Evolutionary conservation across 2,113 vertebrate genomes (phyloP).

Genomic region (Brachypodius melanocephalos): DNA sequence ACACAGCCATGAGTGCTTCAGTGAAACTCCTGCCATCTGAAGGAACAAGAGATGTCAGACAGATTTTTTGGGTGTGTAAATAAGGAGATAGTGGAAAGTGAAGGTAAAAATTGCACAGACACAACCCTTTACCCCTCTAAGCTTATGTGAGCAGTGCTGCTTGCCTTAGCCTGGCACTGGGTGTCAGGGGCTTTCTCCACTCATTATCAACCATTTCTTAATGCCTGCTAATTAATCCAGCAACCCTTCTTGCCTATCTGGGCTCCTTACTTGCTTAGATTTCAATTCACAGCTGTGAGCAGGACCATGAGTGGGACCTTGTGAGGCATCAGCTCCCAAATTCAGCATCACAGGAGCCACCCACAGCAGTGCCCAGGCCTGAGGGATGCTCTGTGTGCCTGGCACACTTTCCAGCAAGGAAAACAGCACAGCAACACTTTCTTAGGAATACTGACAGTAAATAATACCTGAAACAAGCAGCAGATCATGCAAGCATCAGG

Average conservation of each 20-base stretch:
- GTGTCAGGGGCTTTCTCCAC: neutral
- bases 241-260: fast-evolving
- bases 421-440: neutral
- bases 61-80: neutral
- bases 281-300: neutral
- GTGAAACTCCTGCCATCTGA: neutral
- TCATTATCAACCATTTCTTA: neutral
- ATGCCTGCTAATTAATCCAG: neutral
- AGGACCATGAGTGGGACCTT: fast-evolving
- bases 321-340: fast-evolving
- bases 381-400: neutral
- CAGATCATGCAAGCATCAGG: neutral
- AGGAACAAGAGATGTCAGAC: fast-evolving
- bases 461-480: neutral
- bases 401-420: neutral
- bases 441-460: neutral
- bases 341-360: neutral
- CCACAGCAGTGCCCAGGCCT: fast-evolving
- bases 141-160: neutral
- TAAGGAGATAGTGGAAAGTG: neutral
- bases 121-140: neutral
- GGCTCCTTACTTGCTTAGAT: neutral
- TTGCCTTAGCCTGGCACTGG: neutral
- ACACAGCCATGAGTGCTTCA: fast-evolving
- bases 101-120: neutral